Evolutionary conservation across 2,797 vertebrate genomes (phyloP).

Genomic region (Myotis daubentonii): DNA sequence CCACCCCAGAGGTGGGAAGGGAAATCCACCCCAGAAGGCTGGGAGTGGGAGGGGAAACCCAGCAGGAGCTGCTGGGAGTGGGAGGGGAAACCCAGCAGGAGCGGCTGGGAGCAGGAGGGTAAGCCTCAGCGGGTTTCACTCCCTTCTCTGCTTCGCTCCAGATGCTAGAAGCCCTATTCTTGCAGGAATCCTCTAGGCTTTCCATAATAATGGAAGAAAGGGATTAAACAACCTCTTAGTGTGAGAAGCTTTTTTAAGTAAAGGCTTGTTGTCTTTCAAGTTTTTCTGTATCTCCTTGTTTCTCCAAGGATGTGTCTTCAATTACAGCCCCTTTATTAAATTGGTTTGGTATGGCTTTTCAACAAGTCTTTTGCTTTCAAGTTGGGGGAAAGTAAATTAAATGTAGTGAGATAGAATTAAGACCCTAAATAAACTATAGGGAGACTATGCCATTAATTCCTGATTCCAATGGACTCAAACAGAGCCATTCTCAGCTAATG

Average conservation of each 20-base stretch:
- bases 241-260: background rate
- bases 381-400: background rate
- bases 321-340: background rate
- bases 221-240: background rate
- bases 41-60: no score
- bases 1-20: no score
- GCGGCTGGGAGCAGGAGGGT: no score
- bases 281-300: background rate
- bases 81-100: no score
- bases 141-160: no score
- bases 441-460: background rate
- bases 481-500: conserved; percentile 34
- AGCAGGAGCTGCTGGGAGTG: no score
- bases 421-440: background rate
- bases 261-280: background rate
- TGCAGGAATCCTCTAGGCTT: no score
- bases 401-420: background rate
- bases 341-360: background rate
- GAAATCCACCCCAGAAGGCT: no score
- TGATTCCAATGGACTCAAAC: conserved; percentile 35
- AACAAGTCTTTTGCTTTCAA: conserved; percentile 31
- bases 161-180: no score
- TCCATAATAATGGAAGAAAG: background rate
- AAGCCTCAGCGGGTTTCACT: no score
- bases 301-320: background rate